Conservation (phyloP, 2,113 vertebrate species). For the Oryzias woworae region DNA sequence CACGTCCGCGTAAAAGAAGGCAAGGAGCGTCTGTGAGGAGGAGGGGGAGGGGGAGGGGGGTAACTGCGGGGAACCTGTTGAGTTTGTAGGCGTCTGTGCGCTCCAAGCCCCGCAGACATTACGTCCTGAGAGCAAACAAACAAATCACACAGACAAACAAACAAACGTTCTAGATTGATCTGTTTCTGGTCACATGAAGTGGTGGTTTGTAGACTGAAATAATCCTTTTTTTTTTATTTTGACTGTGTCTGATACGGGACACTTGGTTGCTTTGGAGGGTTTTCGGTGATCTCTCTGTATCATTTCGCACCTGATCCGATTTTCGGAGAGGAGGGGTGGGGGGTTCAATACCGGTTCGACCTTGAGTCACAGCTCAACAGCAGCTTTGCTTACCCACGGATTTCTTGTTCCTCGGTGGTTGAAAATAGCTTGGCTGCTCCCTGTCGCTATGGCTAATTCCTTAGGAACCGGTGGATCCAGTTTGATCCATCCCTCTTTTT, state of each 20-base stretch:
- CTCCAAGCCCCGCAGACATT: slow-evolving; percentile 23
- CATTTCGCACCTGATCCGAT: no score
- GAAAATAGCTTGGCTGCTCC: slow-evolving; percentile 72
- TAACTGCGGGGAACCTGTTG: slow-evolving; percentile 86
- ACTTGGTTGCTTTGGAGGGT: no score
- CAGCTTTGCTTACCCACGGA: slow-evolving; percentile 63
- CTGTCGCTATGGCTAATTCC: slow-evolving; percentile 83
- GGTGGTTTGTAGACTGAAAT: no score
- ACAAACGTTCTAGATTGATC: no score
- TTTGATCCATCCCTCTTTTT: slow-evolving; percentile 85
- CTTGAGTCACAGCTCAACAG: slow-evolving; percentile 39
- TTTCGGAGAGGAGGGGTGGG: no score
- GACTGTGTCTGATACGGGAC: no score
- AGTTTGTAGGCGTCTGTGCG: slow-evolving; percentile 57
- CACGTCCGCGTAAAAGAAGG: slow-evolving; percentile 65
- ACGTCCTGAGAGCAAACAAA: slow-evolving; percentile 2
- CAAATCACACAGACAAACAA: no score
- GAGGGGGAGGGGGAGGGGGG: slow-evolving; percentile 56
- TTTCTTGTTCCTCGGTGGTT: slow-evolving; percentile 74
- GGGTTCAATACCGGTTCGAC: slow-evolving; percentile 8
- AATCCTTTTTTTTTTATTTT: no score
- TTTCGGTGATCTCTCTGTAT: no score
- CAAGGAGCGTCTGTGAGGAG: slow-evolving; percentile 66
- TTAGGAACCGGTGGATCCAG: slow-evolving; percentile 98
- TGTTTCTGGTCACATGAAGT: no score